Evolutionary conservation across 2,888 invertebrate genomes (phyloP), one percentile per base, ranked within the genome.

Genomic region (Erpobdella octoculata): DNA sequence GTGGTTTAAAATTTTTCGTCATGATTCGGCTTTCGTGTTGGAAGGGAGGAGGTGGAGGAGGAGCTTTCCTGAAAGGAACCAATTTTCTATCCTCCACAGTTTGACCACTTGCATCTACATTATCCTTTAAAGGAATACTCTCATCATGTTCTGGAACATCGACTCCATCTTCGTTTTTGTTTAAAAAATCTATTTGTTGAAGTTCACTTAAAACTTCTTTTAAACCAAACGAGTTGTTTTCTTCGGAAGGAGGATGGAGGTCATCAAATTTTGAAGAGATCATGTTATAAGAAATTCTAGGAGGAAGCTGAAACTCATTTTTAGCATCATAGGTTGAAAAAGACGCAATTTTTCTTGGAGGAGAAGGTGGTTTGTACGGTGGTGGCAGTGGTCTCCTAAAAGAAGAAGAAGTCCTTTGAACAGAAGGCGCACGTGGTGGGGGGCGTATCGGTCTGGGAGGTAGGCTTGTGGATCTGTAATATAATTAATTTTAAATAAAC

Each of bases 21-120:
- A 21, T 53, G 21, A n/a, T n/a, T n/a, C 53, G 53, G 8, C 21
- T 28, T 25, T 28, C 21, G 1, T 53, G 53, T 3, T n/a, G 21
- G 28, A 21, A 1, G 1, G 53, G 67, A 6, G 67, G 67, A 5
- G 67, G 67, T 12, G 67, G 67, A 28, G 67, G 67, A 15, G 67
- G 67, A 21, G 67, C 67, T n/a, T 67, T 67, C 67, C 67, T 46
- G 41, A 67, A 46, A 28, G 67, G 67, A 33, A 62, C 62, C 33
- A 33, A 35, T 12, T 31, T 62, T 35, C 62, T 62, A 6, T 62
- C n/a, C 31, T 62, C 33, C 31, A 8, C 31, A 35, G 28, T 28
- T 53, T 53, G 2, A 18, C 8, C 28, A 28, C 15, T n/a, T 18
- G 21, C 53, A n/a, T 53, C 53, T 4, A 53, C 21, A 53, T 25